Percentiles rank a stretch among this genome's conserved stretches.
Conservation (phyloP, 2,113 vertebrate species). For the Seriola rivoliana region DNA sequence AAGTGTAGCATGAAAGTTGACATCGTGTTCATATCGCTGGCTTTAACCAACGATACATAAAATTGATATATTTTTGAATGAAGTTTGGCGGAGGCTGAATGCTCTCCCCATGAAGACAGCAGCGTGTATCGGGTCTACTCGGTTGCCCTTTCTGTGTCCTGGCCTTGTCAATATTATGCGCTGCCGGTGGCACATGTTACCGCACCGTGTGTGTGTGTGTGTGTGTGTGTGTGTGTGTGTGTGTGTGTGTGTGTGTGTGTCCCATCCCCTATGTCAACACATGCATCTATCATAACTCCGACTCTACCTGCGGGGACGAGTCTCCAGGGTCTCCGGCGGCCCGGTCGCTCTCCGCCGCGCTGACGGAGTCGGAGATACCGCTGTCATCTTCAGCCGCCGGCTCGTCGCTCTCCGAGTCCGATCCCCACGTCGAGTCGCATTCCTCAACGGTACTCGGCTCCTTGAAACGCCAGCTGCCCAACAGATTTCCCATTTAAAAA, state of each 20-base stretch:
- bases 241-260: no score
- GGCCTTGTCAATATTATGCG: conserved; percentile 18
- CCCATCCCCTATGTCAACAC: background rate
- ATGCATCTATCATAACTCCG: background rate
- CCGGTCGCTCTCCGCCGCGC: conserved; percentile 70
- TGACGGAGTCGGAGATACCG: conserved; percentile 71
- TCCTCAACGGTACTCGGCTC: conserved; percentile 88
- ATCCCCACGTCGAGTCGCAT: conserved; percentile 89
- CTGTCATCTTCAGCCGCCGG: conserved; percentile 77
- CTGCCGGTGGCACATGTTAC: background rate
- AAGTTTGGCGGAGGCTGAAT: background rate
- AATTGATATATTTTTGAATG: background rate
- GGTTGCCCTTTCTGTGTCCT: conserved; percentile 34
- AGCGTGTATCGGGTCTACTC: background rate
- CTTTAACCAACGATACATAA: background rate
- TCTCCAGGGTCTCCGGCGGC: conserved; percentile 65
- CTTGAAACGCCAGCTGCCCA: conserved; percentile 84
- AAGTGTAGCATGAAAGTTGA: background rate
- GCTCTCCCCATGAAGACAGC: background rate
- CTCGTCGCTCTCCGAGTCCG: conserved; percentile 85
- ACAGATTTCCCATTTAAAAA: conserved; percentile 86
- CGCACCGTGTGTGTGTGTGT: background rate
- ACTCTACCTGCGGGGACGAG: conserved; percentile 74
- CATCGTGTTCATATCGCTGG: background rate
- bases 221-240: no score